phyloP scores from a whole-genome alignment of 2,888 invertebrate species.

The Chelonus formosanus region DNA sequence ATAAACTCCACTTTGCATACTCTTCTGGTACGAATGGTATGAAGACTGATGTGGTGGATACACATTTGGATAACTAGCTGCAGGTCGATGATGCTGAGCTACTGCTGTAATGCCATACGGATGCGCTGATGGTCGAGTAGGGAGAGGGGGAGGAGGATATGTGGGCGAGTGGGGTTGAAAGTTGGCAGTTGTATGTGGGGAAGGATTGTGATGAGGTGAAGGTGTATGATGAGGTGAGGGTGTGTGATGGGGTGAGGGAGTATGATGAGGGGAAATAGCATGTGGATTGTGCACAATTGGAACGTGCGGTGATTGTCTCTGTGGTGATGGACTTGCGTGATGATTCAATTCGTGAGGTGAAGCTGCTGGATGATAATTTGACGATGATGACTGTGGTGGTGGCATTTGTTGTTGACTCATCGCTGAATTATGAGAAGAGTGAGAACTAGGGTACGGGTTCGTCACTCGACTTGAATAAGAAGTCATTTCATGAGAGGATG shows the following conservation, averaged over 20 bases:
- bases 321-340: conserved; percentile 50
- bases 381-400: conserved; percentile 41
- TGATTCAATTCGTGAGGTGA: conserved; percentile 46
- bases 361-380: conserved; percentile 42
- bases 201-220: conserved; percentile 41
- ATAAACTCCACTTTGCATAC: conserved; percentile 43
- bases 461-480: conserved; percentile 39
- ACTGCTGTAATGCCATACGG: conserved; percentile 58
- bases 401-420: conserved; percentile 49
- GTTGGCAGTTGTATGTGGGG: conserved; percentile 62
- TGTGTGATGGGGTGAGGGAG: conserved; percentile 52
- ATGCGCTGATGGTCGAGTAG: conserved; percentile 41
- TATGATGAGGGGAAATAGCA: conserved; percentile 51
- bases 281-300: conserved; percentile 52
- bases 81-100: conserved; percentile 37
- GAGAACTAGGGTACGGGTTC: conserved; percentile 37
- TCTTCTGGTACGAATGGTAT: conserved; percentile 61
- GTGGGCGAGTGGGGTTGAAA: conserved; percentile 65
- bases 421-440: conserved; percentile 40
- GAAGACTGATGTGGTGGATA: conserved; percentile 47
- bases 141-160: conserved; percentile 65
- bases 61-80: conserved; percentile 55
- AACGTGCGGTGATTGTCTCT: conserved; percentile 54
- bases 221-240: conserved; percentile 49
- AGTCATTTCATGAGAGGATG: conserved; percentile 36